These are phyloP conservation scores for Vulpes ferrilata DNA, from an alignment of 2,113 vertebrate species.

Conservation along the genomic window DNA sequence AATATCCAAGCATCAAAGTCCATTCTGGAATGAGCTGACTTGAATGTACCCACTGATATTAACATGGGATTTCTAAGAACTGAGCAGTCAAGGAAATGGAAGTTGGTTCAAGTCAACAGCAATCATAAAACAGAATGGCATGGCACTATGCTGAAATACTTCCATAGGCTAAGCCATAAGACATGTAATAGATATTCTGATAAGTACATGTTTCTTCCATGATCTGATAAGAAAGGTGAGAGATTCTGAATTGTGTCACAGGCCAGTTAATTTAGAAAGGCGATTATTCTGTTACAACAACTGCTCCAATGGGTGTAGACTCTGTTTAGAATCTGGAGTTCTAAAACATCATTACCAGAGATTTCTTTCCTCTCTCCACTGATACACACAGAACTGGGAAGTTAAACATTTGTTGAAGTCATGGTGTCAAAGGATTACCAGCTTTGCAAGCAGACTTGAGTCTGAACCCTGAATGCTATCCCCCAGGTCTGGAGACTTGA, in stretches of 20 bases:
- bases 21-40: not conserved
- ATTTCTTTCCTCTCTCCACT: too few relatives aligned
- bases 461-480: not conserved
- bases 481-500: fast-evolving
- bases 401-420: fast-evolving
- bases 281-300: not conserved
- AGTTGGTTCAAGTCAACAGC: not conserved
- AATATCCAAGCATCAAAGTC: not conserved
- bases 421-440: not conserved
- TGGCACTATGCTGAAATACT: not conserved
- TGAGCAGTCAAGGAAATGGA: not conserved
- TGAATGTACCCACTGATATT: fast-evolving
- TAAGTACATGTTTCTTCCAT: not conserved
- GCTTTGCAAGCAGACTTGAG: not conserved
- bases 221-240: not conserved
- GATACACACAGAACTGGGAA: not conserved
- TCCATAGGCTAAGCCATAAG: not conserved
- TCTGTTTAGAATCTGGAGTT: not conserved
- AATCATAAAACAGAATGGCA: not conserved
- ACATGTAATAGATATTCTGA: not conserved
- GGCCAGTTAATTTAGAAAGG: conserved; percentile 47
- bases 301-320: not conserved
- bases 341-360: not conserved
- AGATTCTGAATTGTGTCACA: not conserved
- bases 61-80: not conserved